phyloP scores from a whole-genome alignment of 2,797 vertebrate species.

The Oreortyx pictus region DNA sequence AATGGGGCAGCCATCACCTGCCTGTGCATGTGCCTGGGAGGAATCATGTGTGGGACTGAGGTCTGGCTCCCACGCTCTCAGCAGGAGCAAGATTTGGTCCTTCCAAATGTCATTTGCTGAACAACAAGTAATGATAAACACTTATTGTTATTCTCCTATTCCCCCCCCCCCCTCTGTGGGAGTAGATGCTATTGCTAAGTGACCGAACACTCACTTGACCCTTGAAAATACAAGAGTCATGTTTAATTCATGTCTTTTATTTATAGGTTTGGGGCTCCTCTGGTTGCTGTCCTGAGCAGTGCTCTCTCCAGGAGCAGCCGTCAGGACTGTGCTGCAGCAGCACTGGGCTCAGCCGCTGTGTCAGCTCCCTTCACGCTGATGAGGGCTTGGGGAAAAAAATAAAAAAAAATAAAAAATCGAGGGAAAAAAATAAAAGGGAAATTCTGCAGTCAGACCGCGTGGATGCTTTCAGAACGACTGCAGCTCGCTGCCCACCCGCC shows the following conservation, averaged over 20 bases:
- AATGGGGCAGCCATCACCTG: background rate
- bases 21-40: background rate
- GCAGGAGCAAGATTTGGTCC: background rate
- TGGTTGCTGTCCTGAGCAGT: background rate
- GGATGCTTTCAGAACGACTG: background rate
- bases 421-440: background rate
- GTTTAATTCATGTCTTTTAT: slow-evolving; percentile 68
- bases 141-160: background rate
- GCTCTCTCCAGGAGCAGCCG: background rate
- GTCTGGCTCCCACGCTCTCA: background rate
- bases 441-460: background rate
- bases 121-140: slow-evolving; percentile 17
- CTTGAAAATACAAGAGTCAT: slow-evolving; percentile 23
- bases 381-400: background rate
- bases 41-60: background rate
- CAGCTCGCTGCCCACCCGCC: background rate
- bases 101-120: slow-evolving; percentile 14
- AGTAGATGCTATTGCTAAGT: slow-evolving; percentile 37
- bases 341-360: background rate
- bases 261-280: slow-evolving; percentile 42
- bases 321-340: background rate
- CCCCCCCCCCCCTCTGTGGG: background rate
- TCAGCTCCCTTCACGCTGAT: background rate
- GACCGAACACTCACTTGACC: slow-evolving; percentile 49
- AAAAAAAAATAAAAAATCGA: too few relatives aligned